Conservation (phyloP, 1,140 invertebrate species). For the Proctacanthus coquilletti region DNA sequence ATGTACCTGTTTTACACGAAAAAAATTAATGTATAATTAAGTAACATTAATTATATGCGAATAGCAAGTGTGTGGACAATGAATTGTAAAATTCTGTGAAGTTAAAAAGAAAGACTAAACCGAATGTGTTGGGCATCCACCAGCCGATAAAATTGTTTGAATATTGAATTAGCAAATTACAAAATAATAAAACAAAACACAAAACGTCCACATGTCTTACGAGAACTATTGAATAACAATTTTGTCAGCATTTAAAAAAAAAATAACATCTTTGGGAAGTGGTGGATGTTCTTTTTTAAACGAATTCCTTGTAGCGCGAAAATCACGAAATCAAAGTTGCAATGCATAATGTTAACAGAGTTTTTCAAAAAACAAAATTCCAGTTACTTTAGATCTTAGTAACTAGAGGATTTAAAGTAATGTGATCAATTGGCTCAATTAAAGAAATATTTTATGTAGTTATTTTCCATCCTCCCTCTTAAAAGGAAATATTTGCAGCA, state of each 20-base stretch:
- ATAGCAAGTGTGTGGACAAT: not conserved
- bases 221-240: no score
- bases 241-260: no score
- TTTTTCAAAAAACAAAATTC: not conserved
- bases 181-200: not conserved
- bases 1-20: slow-evolving; percentile 1
- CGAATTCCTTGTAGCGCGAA: no score
- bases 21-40: not conserved
- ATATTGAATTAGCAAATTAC: not conserved
- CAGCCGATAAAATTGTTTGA: not conserved
- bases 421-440: no score
- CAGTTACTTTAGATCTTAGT: not conserved
- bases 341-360: not conserved
- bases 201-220: no score
- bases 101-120: not conserved
- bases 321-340: not conserved
- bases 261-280: no score
- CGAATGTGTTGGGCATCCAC: not conserved
- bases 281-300: no score
- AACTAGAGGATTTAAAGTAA: not conserved
- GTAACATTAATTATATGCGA: not conserved
- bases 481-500: no score
- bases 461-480: no score
- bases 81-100: not conserved
- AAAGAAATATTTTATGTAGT: not conserved